Conservation (phyloP, 2,797 vertebrate genomes). For the Microhierax caerulescens region DNA sequence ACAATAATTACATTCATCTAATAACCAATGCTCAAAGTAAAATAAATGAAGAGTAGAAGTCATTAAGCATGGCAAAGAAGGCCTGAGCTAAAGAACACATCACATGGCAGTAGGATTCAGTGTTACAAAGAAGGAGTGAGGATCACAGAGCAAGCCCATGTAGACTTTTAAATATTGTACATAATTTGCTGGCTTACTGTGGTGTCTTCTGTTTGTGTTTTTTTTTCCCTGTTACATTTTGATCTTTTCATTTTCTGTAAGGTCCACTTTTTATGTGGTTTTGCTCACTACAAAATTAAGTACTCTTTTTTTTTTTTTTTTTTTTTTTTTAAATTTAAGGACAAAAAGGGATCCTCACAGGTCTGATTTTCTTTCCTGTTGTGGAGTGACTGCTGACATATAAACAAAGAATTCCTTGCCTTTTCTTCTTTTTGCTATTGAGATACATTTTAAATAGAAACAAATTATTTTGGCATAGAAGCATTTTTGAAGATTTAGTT, state of each 20-base stretch:
- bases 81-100: background rate
- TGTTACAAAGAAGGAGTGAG: background rate
- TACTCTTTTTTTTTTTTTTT: background rate
- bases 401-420: background rate
- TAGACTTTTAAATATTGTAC: background rate
- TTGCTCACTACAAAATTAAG: background rate
- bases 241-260: background rate
- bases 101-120: background rate
- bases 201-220: background rate
- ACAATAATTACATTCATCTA: background rate
- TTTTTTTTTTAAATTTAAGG: fast-evolving
- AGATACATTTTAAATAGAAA: background rate
- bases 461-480: background rate
- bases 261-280: background rate
- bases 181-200: background rate
- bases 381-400: background rate
- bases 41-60: background rate
- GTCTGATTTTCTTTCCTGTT: background rate
- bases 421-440: background rate
- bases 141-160: background rate
- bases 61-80: background rate
- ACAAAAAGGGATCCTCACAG: background rate
- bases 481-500: background rate
- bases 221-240: background rate
- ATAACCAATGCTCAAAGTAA: background rate